Percentiles rank a stretch among this genome's conserved stretches.
phyloP scores from a whole-genome alignment of 2,113 vertebrate genomes.

The Dicrurus megarhynchus region DNA sequence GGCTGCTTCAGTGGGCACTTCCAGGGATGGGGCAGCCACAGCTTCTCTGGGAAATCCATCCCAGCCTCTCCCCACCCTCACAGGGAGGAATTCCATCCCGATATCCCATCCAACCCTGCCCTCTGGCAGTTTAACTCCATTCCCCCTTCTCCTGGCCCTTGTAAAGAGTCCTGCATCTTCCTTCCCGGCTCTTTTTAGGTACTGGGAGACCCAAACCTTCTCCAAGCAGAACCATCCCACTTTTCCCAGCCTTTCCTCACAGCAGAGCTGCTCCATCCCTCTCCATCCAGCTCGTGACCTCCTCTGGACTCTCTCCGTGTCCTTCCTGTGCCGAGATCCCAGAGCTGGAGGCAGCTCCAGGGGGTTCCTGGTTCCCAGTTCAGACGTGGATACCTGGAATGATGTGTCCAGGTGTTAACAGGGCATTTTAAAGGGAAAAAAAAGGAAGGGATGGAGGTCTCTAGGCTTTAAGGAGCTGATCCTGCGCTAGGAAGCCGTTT shows the following conservation, averaged over 20 bases:
- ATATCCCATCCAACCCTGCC: fast-evolving
- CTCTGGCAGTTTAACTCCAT: not conserved
- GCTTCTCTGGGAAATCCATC: not conserved
- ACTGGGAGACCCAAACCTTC: not conserved
- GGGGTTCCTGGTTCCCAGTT: not conserved
- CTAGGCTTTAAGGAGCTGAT: not conserved
- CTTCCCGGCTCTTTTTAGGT: not conserved
- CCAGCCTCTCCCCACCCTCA: not conserved
- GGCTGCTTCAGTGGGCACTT: not conserved
- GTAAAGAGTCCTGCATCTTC: not conserved
- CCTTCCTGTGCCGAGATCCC: not conserved
- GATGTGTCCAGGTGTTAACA: too few relatives aligned
- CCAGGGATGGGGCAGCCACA: not conserved
- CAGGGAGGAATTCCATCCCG: not conserved
- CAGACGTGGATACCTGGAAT: fast-evolving
- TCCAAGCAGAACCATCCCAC: not conserved
- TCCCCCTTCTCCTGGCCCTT: not conserved
- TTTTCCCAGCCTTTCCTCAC: not conserved
- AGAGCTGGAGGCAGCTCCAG: not conserved
- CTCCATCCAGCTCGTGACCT: not conserved
- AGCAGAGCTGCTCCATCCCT: not conserved
- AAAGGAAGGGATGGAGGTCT: fast-evolving
- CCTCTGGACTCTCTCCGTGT: not conserved
- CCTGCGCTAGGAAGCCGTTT: not conserved
- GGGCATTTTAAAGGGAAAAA: not conserved